These are phyloP conservation scores for Rhagophthalmus giganteus DNA, from an alignment of 2,888 invertebrate genomes.

Conservation along the genomic window DNA sequence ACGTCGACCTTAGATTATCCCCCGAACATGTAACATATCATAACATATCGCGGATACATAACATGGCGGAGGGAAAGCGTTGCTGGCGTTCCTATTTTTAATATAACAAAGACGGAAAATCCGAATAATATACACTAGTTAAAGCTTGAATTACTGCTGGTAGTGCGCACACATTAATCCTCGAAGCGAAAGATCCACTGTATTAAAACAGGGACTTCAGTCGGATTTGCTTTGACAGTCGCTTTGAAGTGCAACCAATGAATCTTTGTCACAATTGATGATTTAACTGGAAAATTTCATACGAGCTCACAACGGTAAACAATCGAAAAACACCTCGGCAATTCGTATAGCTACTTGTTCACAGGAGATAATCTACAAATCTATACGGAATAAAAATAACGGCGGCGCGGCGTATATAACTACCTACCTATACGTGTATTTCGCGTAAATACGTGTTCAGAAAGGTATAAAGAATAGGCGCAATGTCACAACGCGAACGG, in stretches of 20 bases:
- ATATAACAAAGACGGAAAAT: not conserved
- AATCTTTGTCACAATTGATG: constrained; percentile 31
- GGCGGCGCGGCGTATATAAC: no score
- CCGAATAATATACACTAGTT: not conserved
- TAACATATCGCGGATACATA: no score
- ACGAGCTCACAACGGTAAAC: constrained; percentile 16
- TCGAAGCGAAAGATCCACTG: constrained; percentile 27
- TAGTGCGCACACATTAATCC: constrained; percentile 28
- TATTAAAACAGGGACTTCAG: constrained; percentile 28
- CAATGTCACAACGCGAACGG: constrained; percentile 21
- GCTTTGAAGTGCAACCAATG: constrained; percentile 31
- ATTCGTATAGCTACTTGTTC: not conserved
- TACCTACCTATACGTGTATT: constrained; percentile 5
- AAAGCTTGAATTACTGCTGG: constrained; percentile 25
- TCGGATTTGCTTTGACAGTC: constrained; percentile 29
- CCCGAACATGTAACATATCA: no score
- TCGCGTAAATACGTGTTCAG: constrained; percentile 19
- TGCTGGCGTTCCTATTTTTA: constrained; percentile 1
- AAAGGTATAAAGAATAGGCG: constrained; percentile 25
- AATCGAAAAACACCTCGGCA: constrained; percentile 12
- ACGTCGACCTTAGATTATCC: no score
- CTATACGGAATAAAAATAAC: constrained; percentile 10
- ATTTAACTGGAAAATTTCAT: constrained; percentile 29
- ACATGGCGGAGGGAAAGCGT: no score
- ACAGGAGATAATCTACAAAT: constrained; percentile 7